Evolutionary conservation across 2,797 vertebrate genomes (phyloP), one percentile per base, ranked within the genome.

Genomic region (Eleutherodactylus coqui): DNA sequence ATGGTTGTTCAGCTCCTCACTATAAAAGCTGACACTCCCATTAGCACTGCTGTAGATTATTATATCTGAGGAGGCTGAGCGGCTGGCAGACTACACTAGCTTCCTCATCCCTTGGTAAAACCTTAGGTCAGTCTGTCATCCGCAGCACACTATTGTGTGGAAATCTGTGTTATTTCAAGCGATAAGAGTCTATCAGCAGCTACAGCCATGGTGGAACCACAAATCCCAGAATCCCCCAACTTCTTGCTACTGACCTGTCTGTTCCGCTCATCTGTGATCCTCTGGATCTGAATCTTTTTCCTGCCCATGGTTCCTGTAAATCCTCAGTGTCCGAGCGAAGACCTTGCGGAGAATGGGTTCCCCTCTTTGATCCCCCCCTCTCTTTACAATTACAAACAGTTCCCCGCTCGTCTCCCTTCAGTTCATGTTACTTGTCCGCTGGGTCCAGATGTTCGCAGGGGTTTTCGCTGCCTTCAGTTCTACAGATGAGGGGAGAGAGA

Each of bases 201-300:
- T 24, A 51, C n/a, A 67, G 32, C 34, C 5, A 19, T 9, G 17
- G 6, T 69, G 64, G 32, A 36, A 69, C 64, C 7, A 21, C 32
- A 21, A 69, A 17, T 16, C 29, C 11, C 27, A 5, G 5, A 60
- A 62, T 19, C 19, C 5, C 49, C 17, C 17, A 19, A 17, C 19
- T 19, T 1, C 0, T n/a, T 4, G 2, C 64, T 36, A 83, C 95
- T 91, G 0, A 98, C 98, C 97, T 99, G 98, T 91, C 97, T 96
- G 90, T 99, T 99, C 92, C 98, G 96, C 90, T 99, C 98, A 5
- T 99, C 98, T 0, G 97, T 98, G 94, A 99, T 99, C 95, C 98
- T 93, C 93, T 99, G 97, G 90, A 99, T 99, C 95, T 99, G 97
- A 88, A 99, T 99, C 96, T 99, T 99, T 96, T 99, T 99, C 89